Evolutionary conservation across 2,113 vertebrate species (phyloP).

Genomic region (Noctilio leporinus): DNA sequence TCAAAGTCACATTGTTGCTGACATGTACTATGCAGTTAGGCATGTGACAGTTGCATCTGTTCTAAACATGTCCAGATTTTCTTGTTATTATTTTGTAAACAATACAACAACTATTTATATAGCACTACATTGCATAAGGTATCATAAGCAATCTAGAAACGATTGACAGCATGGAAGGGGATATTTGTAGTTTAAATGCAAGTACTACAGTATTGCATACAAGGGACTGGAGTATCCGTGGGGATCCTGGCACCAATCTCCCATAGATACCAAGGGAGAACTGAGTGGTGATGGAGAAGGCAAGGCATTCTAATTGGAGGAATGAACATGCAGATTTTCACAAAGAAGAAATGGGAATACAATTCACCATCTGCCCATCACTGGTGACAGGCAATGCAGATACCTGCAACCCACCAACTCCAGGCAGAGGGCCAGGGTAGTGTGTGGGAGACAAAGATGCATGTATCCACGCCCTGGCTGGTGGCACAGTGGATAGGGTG

Average conservation of each 20-base stretch:
- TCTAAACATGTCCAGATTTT: not conserved
- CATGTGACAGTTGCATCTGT: not conserved
- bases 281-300: not conserved
- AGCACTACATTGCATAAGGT: not conserved
- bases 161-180: not conserved
- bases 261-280: not conserved
- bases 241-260: not conserved
- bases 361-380: not conserved
- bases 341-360: not conserved
- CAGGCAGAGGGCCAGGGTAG: not conserved
- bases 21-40: not conserved
- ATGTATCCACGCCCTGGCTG: accelerated
- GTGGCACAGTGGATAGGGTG: too few species aligned
- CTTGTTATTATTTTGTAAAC: not conserved
- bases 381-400: not conserved
- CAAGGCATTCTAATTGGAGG: not conserved
- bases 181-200: not conserved
- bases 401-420: not conserved
- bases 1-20: not conserved
- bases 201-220: too few species aligned
- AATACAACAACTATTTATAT: not conserved
- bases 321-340: not conserved
- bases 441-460: accelerated
- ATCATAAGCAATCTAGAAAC: not conserved
- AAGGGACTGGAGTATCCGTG: not conserved